Evolutionary conservation across 2,888 invertebrate genomes (phyloP).

Genomic region (Conops quadrifasciatus): DNA sequence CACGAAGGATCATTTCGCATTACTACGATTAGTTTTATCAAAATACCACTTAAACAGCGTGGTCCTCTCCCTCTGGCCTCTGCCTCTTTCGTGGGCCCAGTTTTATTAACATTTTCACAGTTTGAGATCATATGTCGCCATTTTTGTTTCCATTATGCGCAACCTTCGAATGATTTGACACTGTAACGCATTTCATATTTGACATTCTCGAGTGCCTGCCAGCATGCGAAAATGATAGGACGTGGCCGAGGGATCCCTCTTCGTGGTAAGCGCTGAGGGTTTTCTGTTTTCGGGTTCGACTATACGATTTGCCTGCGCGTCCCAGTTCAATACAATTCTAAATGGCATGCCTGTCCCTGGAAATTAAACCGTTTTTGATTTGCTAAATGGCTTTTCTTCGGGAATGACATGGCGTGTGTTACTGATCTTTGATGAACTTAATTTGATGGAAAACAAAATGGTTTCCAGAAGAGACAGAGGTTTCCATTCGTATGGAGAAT

Average conservation of each 20-base stretch:
- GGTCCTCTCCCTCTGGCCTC: neutral
- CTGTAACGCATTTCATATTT: neutral
- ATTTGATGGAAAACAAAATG: constrained; percentile 2
- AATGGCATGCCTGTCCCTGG: neutral
- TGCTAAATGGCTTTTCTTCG: constrained; percentile 5
- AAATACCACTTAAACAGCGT: constrained; percentile 24
- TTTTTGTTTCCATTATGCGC: constrained; percentile 15
- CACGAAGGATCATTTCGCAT: constrained; percentile 23
- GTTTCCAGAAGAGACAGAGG: neutral
- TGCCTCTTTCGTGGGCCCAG: neutral
- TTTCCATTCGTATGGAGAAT: no score
- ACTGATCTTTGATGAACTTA: neutral
- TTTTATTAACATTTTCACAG: constrained; percentile 26
- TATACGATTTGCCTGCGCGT: constrained; percentile 1
- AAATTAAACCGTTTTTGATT: constrained; percentile 2
- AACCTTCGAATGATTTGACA: constrained; percentile 7
- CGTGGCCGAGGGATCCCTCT: neutral
- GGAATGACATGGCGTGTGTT: neutral
- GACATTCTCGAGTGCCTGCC: constrained; percentile 1
- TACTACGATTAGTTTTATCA: constrained; percentile 26
- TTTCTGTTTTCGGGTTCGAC: neutral
- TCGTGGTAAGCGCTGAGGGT: constrained; percentile 18
- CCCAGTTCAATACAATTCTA: neutral
- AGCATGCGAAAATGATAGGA: neutral
- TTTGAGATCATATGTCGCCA: constrained; percentile 32